Base-by-base conservation (phyloP, 1,140 invertebrate species). In the Muscidifurax raptorellus region DNA sequence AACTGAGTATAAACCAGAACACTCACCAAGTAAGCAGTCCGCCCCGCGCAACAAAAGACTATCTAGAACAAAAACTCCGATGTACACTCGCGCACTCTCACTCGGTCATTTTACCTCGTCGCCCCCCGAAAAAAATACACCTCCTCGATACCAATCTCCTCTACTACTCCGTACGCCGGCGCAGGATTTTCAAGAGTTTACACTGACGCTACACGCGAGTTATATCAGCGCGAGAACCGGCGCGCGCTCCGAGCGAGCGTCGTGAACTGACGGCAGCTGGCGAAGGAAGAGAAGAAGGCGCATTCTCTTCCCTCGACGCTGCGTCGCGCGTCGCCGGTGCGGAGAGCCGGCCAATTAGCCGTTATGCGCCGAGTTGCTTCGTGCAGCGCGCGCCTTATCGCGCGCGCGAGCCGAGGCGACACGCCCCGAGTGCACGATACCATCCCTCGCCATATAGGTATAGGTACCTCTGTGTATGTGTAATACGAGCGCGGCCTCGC, bases 271-370 rank as follows among this genome's bases (percentile, higher is more conserved):
- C 76, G 44, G 47, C 74, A 13, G 71, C 71, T 36, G 71, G 10
- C 4, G 30, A 32, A 59, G 36, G n/a, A 22, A 32, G 47, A 36
- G 47, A 36, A 22, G 72, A 47, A 30, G 30, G 74, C 27, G 69
- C 71, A 72, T 69, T 28, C 66, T 69, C 28, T 69, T 30, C 66
- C 27, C 66, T 74, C 71, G 47, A 30, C 69, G 86, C 84, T 87
- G 88, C 88, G 86, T 86, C 52, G 86, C 87, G 89, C 90, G 87
- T 90, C 90, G 88, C 86, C 87, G 82, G 88, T 88, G 88, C 90
- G 89, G 90, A 92, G 92, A 92, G 89, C 90, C 92, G 91, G 92
- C 89, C 92, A 92, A 93, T 93, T 93, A 92, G 91, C 91, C 91
- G 91, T 91, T 92, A 92, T 81, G n/a, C 12, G 15, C 67, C n/a